Conservation (phyloP, 2,113 vertebrate species). For the Lagopus muta region DNA sequence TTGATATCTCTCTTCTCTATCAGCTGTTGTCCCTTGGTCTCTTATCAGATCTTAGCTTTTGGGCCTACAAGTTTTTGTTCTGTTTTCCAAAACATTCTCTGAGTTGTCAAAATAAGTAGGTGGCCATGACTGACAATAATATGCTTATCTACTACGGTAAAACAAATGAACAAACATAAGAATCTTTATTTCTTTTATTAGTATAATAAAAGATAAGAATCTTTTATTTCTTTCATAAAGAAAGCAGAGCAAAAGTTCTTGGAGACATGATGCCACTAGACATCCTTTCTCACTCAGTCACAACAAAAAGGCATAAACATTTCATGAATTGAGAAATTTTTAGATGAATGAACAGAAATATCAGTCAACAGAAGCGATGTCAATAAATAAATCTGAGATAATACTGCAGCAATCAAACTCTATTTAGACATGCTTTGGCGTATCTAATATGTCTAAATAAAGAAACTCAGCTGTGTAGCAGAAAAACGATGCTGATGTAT, state of each 20-base stretch:
- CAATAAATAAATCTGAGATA: constrained; percentile 59
- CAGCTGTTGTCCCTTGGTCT: background rate
- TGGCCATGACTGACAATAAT: background rate
- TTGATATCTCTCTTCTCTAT: background rate
- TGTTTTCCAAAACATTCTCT: background rate
- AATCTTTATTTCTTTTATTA: background rate
- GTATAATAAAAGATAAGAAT: background rate
- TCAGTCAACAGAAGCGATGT: constrained; percentile 10
- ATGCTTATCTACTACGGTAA: background rate
- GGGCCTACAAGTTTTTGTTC: background rate
- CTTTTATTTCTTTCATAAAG: background rate
- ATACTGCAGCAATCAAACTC: constrained; percentile 50
- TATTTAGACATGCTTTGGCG: constrained; percentile 56
- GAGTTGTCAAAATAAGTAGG: background rate
- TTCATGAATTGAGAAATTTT: background rate
- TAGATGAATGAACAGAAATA: constrained; percentile 53
- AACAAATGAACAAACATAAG: background rate
- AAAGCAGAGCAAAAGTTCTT: background rate
- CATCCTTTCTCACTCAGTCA: constrained; percentile 39
- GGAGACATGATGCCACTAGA: background rate
- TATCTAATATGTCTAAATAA: constrained; percentile 59
- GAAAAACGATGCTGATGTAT: constrained; percentile 47
- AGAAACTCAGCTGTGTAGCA: constrained; percentile 59
- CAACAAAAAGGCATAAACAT: constrained; percentile 52
- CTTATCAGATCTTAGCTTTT: background rate